Evolutionary conservation across 2,888 invertebrate species (phyloP).

Genomic region (Nymphalis urticae): DNA sequence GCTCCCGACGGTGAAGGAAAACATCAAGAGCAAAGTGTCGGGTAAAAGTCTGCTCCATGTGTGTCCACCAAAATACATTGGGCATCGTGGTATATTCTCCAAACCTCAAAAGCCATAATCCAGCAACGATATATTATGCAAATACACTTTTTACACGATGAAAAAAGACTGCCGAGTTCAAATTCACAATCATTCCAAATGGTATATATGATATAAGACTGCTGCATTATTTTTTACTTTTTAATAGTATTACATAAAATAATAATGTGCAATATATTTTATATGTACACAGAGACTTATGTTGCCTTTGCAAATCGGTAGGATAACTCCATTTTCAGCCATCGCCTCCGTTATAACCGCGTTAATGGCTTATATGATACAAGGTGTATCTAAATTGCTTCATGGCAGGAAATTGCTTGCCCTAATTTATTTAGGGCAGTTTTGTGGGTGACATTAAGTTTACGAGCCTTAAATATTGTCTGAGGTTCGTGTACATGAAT

Average conservation of each 20-base stretch:
- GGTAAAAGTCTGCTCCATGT: too few relatives aligned
- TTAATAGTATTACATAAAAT: background rate
- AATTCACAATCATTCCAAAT: too few relatives aligned
- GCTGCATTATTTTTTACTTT: too few relatives aligned
- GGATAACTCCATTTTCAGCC: conserved; percentile 6
- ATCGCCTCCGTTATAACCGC: conserved; percentile 12
- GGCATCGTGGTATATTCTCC: too few relatives aligned
- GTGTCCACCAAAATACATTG: too few relatives aligned
- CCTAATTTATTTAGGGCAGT: conserved; percentile 54
- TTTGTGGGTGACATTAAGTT: conserved; percentile 41
- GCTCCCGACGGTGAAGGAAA: too few relatives aligned
- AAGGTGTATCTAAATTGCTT: conserved; percentile 25
- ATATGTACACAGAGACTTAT: background rate
- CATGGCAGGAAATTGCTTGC: conserved; percentile 52
- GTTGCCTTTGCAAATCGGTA: conserved; percentile 5
- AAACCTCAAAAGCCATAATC: too few relatives aligned
- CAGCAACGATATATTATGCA: too few relatives aligned
- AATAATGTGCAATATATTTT: background rate
- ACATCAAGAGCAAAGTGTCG: too few relatives aligned
- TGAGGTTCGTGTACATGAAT: background rate
- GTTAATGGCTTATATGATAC: conserved; percentile 20
- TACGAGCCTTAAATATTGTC: conserved; percentile 28
- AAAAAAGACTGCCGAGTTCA: too few relatives aligned
- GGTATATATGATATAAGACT: too few relatives aligned
- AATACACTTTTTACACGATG: too few relatives aligned